phyloP scores from a whole-genome alignment of 1,140 invertebrate genomes.

The Holotrichia oblita region DNA sequence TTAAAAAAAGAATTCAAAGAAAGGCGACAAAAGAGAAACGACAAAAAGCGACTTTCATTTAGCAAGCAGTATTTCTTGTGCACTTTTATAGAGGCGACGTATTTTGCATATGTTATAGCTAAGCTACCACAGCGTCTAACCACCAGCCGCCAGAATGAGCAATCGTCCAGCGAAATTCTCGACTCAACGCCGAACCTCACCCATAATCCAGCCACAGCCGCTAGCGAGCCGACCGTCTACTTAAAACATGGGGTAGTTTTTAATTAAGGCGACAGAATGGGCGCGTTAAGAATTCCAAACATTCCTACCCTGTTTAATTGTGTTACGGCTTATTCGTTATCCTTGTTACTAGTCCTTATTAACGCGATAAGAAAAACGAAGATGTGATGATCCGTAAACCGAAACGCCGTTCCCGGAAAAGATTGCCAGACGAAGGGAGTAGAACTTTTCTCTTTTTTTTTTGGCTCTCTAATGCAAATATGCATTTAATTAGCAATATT shows the following conservation, averaged over 20 bases:
- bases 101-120: slow-evolving; percentile 57
- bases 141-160: slow-evolving; percentile 52
- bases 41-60: slow-evolving; percentile 46
- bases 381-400: slow-evolving; percentile 33
- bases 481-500: slow-evolving; percentile 60
- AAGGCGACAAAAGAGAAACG: slow-evolving; percentile 38
- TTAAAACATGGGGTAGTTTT: slow-evolving; percentile 59
- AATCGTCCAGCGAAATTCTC: slow-evolving; percentile 47
- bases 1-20: neutral
- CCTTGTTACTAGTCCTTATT: slow-evolving; percentile 46
- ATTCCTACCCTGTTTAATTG: slow-evolving; percentile 59
- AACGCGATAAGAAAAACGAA: slow-evolving; percentile 34
- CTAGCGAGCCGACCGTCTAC: slow-evolving; percentile 46
- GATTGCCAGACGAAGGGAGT: slow-evolving; percentile 35
- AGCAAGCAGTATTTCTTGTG: slow-evolving; percentile 48
- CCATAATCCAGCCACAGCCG: slow-evolving; percentile 31
- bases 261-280: slow-evolving; percentile 61
- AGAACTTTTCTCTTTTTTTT: neutral
- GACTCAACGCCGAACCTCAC: neutral
- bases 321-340: slow-evolving; percentile 52
- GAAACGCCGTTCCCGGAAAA: neutral
- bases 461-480: slow-evolving; percentile 54
- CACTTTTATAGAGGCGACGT: slow-evolving; percentile 46
- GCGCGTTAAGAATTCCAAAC: slow-evolving; percentile 59
- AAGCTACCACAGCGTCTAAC: slow-evolving; percentile 59